These are phyloP conservation scores for Ectropis grisescens DNA, from an alignment of 1,140 invertebrate genomes.

Conservation along the genomic window DNA sequence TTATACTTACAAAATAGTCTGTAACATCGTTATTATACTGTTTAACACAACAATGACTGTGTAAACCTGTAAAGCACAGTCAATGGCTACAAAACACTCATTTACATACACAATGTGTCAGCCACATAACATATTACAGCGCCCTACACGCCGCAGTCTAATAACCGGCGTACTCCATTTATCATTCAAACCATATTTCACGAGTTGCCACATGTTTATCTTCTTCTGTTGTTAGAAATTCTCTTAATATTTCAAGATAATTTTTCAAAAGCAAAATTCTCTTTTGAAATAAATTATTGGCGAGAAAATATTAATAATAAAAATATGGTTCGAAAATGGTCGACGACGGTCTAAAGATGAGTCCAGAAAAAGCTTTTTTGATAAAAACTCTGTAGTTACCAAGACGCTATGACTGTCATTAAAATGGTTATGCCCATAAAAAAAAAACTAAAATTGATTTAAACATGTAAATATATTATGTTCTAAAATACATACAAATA, in stretches of 20 bases:
- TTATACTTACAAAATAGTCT: too few relatives aligned
- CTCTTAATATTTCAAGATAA: neutral
- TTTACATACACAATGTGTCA: neutral
- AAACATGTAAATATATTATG: too few relatives aligned
- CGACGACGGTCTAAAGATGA: neutral
- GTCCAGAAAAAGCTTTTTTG: neutral
- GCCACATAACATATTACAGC: conserved; percentile 3
- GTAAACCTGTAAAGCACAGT: neutral
- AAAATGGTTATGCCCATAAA: too few relatives aligned
- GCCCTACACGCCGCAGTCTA: conserved; percentile 14
- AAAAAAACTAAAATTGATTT: too few relatives aligned
- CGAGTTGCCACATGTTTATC: conserved; percentile 12
- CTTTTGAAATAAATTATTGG: neutral
- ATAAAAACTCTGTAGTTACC: too few relatives aligned
- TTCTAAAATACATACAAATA: too few relatives aligned
- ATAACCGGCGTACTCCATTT: conserved; percentile 17
- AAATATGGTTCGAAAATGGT: neutral
- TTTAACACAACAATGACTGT: neutral
- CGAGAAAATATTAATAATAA: neutral
- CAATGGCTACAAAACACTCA: neutral
- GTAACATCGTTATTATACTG: neutral
- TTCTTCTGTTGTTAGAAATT: neutral
- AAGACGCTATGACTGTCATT: too few relatives aligned
- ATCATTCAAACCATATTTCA: conserved; percentile 21
- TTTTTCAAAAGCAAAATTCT: neutral